Evolutionary conservation across 2,113 vertebrate genomes (phyloP), one percentile per base, ranked within the genome.

Genomic region (Alouatta palliata): DNA sequence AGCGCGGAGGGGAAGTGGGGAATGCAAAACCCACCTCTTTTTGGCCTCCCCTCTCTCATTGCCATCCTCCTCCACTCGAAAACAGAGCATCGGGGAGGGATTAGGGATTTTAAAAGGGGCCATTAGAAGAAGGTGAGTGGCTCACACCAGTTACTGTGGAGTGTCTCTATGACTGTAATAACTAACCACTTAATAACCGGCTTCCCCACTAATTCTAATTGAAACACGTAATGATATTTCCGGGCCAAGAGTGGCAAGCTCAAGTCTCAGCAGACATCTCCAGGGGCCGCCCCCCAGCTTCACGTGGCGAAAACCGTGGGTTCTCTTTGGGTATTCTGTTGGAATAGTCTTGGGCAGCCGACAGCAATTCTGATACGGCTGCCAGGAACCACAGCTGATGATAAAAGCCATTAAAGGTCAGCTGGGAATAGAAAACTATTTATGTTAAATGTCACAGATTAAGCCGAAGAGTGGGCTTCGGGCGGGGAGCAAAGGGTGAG

Each of bases 391-490:
- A 6, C 97, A 97, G 89, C n/a, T 45, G 97, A 70, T 47, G 91
- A 95, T 95, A 96, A 97, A 95, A 98, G 90, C 93, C 97, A 95
- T 80, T 93, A 91, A 97, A 98, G 85, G 95, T 96, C 96, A 95
- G 1, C 70, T 93, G 97, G 97, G 95, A 98, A 71, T 94, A 96
- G 96, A 97, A 98, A 64, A 86, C 47, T 95, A 92, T 97, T 75
- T 97, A 97, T 96, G 97, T n/a, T 98, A 98, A 97, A 94, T 94
- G 97, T 97, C 98, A 97, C 98, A 40, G 0, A 96, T 77, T 95
- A 95, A 97, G 87, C 89, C 5, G 0, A 84, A 89, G 94, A 89
- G 96, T 64, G 43, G 0, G 89, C 56, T 90, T 70, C 23, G 0
- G 2, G 84, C 96, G 61, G 94, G 77, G 90, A 94, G 91, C 77